A percentile compares a stretch with the other conserved stretches of the same genome.
Evolutionary conservation across 2,888 invertebrate species (phyloP).

Genomic region (Meganola albula): DNA sequence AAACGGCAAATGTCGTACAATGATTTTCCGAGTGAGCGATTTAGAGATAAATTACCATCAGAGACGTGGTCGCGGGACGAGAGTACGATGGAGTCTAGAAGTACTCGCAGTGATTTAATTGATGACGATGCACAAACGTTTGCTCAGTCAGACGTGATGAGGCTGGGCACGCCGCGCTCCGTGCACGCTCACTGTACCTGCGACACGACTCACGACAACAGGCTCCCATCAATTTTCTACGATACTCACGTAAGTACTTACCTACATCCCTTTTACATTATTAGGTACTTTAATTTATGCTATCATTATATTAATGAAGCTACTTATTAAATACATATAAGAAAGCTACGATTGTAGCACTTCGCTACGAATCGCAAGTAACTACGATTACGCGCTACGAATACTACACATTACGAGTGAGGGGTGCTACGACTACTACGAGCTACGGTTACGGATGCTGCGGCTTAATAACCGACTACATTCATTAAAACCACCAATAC

Average conservation of each 20-base stretch:
- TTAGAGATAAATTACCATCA: conserved; percentile 52
- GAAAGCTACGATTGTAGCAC: too few relatives aligned
- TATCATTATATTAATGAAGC: too few relatives aligned
- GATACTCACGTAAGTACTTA: conserved; percentile 69
- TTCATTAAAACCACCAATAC: too few relatives aligned
- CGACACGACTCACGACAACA: conserved; percentile 46
- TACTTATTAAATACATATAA: too few relatives aligned
- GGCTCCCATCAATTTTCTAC: conserved; percentile 63
- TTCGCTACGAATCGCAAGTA: too few relatives aligned
- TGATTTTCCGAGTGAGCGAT: conserved; percentile 68
- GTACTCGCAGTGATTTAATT: conserved; percentile 51
- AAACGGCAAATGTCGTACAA: conserved; percentile 72
- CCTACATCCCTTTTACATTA: too few relatives aligned
- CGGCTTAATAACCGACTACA: too few relatives aligned
- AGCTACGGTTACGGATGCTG: too few relatives aligned
- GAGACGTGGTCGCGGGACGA: conserved; percentile 59
- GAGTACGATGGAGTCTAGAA: conserved; percentile 49
- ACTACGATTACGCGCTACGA: too few relatives aligned
- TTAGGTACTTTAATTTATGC: too few relatives aligned
- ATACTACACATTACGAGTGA: too few relatives aligned
- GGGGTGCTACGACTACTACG: too few relatives aligned
- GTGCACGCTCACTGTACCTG: conserved; percentile 63
- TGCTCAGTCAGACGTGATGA: conserved; percentile 55
- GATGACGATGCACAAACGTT: conserved; percentile 60
- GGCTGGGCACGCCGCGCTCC: conserved; percentile 42